Evolutionary conservation across 2,113 vertebrate species (phyloP).

Genomic region (Urocitellus parryii): DNA sequence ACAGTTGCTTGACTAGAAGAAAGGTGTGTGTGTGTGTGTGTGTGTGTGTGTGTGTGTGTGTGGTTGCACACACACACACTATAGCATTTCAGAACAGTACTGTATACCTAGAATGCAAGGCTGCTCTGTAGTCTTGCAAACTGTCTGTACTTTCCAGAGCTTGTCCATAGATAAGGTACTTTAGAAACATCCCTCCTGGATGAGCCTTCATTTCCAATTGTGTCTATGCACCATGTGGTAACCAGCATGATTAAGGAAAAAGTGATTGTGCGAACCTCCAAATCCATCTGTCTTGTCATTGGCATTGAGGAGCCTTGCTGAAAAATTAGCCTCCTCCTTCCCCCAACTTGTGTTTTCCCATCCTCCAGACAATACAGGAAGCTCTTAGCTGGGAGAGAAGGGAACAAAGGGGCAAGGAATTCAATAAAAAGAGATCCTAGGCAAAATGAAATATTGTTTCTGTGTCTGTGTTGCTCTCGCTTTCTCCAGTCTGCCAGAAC

Average conservation of each 20-base stretch:
- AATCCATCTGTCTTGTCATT: conserved; percentile 75
- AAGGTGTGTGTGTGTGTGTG: neutral
- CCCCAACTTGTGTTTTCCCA: conserved; percentile 65
- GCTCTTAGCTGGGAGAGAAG: conserved; percentile 59
- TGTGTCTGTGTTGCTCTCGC: conserved; percentile 56
- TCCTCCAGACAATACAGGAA: conserved; percentile 62
- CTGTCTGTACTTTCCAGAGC: neutral
- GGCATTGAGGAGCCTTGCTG: conserved; percentile 60
- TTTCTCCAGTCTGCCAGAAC: neutral
- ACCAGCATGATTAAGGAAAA: conserved; percentile 67
- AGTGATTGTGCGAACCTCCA: conserved; percentile 65
- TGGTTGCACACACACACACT: rapidly evolving
- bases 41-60: neutral
- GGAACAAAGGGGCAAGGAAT: conserved; percentile 76
- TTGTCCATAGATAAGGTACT: conserved; percentile 38
- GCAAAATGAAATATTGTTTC: conserved; percentile 81
- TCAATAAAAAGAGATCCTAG: conserved; percentile 77
- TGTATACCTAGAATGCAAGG: conserved; percentile 8
- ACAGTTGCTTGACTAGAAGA: conserved; percentile 39
- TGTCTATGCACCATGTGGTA: conserved; percentile 56
- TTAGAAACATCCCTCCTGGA: conserved; percentile 46
- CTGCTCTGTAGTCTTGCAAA: conserved; percentile 31
- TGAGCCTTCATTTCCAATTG: conserved; percentile 70
- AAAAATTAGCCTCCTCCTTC: conserved; percentile 75
- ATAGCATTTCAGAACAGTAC: neutral